Evolutionary conservation across 2,888 invertebrate species (phyloP), one percentile per base, ranked within the genome.

Genomic region (Ochropleura leucogaster): DNA sequence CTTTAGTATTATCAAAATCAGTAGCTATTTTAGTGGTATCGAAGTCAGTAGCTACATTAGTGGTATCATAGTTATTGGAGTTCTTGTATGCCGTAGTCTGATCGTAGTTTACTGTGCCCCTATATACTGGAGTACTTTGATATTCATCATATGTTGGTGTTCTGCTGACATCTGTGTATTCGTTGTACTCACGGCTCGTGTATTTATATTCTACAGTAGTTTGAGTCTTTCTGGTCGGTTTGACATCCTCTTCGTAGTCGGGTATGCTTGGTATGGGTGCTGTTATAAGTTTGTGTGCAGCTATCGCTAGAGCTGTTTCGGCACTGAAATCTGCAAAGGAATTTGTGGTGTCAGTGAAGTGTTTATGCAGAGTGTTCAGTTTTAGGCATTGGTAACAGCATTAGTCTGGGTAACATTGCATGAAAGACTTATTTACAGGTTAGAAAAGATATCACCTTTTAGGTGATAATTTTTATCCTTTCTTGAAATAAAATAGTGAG

Each of bases 251-350:
- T 65, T 95, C 94, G 79, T 92, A 95, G 73, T 92, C 92, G 4
- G 92, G 91, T 53, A 93, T 89, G 82, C 90, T 92, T 3, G 96
- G 96, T 51, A 96, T 85, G 0, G 96, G 96, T 7, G 96, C 96
- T 16, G 94, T 92, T 46, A 96, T 88, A 7, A 96, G 93, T 84
- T 96, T 95, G 86, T 96, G 96, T 9, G 96, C 95, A 14, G 96
- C 96, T 78, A 96, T 89, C 3, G 96, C 96, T 67, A 96, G 88
- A 2, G 95, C 96, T 9, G 96, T 96, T 89, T 96, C 96, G 42
- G 94, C 92, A 80, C 88, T 93, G 83, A 93, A 90, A 80, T 95
- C 96, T 96, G 92, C 46, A 84, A 86, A 20, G 44, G n/a, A 62
- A 62, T 44, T 62, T 7, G 62, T 62, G 14, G 44, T n/a, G n/a